Conservation (phyloP, 1,140 invertebrate genomes). For the Philopotamus ludificatus region DNA sequence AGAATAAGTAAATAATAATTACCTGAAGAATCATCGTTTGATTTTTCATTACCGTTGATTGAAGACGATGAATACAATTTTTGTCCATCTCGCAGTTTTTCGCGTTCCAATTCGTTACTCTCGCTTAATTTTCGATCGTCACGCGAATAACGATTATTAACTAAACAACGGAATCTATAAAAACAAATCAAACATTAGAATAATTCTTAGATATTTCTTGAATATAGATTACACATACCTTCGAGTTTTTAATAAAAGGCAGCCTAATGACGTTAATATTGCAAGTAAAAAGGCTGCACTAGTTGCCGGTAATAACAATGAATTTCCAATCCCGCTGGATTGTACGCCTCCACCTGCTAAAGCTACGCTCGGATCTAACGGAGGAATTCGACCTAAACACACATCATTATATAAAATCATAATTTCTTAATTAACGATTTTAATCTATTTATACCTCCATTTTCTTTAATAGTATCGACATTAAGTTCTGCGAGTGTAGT, state of each 20-base stretch:
- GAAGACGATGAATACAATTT: conserved; percentile 56
- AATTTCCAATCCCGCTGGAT: conserved; percentile 43
- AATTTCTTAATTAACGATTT: neutral
- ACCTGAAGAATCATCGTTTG: conserved; percentile 57
- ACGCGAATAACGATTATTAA: conserved; percentile 50
- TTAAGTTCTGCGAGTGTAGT: conserved; percentile 51
- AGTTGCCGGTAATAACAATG: conserved; percentile 49
- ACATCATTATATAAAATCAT: neutral
- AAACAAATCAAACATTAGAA: neutral
- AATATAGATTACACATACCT: conserved; percentile 42
- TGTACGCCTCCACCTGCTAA: conserved; percentile 44
- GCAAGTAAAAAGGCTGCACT: conserved; percentile 48
- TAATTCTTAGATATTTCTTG: neutral
- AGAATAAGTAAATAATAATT: conserved; percentile 12
- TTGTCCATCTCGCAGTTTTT: conserved; percentile 54
- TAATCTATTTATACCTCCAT: conserved; percentile 46
- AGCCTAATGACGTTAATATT: conserved; percentile 47
- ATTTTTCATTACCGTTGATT: conserved; percentile 56
- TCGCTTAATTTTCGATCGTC: conserved; percentile 55
- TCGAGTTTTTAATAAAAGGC: conserved; percentile 48
- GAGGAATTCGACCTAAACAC: conserved; percentile 48
- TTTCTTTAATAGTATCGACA: conserved; percentile 51
- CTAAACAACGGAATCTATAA: conserved; percentile 53
- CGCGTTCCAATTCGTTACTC: conserved; percentile 54
- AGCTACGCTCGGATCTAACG: conserved; percentile 46